Base-by-base conservation (phyloP, 2,797 vertebrate species). In the Sylvia borin region DNA sequence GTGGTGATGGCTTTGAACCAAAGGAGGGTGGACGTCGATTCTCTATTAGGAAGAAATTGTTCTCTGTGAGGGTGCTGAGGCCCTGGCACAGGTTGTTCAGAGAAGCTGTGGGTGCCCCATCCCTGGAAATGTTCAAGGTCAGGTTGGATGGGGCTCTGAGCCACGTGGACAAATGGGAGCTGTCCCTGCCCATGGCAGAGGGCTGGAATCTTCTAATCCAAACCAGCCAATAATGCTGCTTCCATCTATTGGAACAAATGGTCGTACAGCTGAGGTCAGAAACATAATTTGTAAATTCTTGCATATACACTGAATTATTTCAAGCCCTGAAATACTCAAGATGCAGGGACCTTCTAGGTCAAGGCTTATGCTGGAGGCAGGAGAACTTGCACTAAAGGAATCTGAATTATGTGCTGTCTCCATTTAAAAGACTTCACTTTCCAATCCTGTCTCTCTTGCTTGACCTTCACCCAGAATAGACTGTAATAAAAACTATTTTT, bases 401-500 rank as follows among this genome's bases (percentile, higher is more conserved):
- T 88, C 91, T 92, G 89, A 40, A 83, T 91, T 85, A 40, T 55
- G n/a, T 54, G 50, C 82, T 75, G 27, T 77, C 75, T 93, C 48
- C 42, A 58, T 91, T 95, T 81, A 61, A 77, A 91, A 96, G 77
- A 62, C 40, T 88, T 90, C 21, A 66, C 22, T 91, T 93, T 93
- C n/a, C n/a, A 86, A 5, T 91, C 26, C n/a, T 42, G 15, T 70
- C n/a, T 88, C 45, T 65, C 58, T 85, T 0, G 5, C 47, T 91
- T 95, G 91, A 75, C 57, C 71, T 88, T 96, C 85, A 92, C 40
- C 62, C 64, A 60, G 82, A 64, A 66, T 11, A 77, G 43, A 34
- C 24, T 85, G 81, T 48, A 87, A 95, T 82, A 83, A 95, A 94
- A 95, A 72, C 36, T 75, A 31, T 91, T 91, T 93, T 90, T 95